phyloP scores from a whole-genome alignment of 1,140 invertebrate genomes.

The Pemphigus obesinymphae region DNA sequence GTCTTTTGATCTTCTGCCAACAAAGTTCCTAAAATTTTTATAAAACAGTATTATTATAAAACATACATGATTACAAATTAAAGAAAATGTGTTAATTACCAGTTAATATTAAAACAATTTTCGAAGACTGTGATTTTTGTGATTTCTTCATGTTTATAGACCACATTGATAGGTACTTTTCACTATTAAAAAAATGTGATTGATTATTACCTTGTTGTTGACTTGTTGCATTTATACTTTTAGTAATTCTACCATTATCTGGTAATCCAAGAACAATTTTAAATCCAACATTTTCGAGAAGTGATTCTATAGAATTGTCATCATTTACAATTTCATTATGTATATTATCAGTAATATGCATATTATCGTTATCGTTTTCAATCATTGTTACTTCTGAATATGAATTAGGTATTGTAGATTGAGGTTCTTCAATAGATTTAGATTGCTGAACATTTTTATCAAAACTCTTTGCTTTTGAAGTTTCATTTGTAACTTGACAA shows the following conservation, averaged over 20 bases:
- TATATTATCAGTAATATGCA: no score
- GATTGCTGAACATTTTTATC: neutral
- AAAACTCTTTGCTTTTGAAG: neutral
- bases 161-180: slow-evolving; percentile 1
- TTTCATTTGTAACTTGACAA: neutral
- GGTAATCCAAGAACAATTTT: slow-evolving; percentile 29
- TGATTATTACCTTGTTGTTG: neutral
- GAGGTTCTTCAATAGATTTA: neutral
- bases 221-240: neutral
- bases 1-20: neutral
- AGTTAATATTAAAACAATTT: neutral
- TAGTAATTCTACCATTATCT: neutral
- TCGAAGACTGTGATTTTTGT: neutral
- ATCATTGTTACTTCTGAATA: slow-evolving; percentile 22
- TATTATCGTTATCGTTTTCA: no score
- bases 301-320: slow-evolving; percentile 7
- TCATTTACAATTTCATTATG: neutral
- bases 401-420: neutral
- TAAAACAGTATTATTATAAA: neutral
- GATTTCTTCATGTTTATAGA: neutral
- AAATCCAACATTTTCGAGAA: slow-evolving; percentile 22
- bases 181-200: neutral
- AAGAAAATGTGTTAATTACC: neutral
- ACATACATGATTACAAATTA: neutral
- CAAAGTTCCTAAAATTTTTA: neutral